Percentiles rank a stretch among this genome's conserved stretches.
phyloP scores from a whole-genome alignment of 92 coral and sea anemone genomes.

The Heliopora coerulea region DNA sequence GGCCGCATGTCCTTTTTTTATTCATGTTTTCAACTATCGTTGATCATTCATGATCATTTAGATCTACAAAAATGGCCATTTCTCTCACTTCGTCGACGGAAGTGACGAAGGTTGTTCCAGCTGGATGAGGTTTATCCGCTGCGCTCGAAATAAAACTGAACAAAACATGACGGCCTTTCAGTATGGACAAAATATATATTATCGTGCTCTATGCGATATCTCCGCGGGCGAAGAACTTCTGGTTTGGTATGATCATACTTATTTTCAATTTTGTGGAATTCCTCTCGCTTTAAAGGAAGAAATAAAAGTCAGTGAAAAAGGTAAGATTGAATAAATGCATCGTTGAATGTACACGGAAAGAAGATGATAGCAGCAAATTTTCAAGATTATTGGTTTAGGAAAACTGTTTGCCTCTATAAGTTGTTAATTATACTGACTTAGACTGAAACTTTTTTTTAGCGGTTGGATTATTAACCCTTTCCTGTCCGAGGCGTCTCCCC shows the following conservation, averaged over 20 bases:
- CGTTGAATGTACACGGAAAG: no score
- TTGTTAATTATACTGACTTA: no score
- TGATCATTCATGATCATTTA: no score
- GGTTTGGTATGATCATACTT: constrained; percentile 89
- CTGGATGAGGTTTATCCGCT: constrained; percentile 98
- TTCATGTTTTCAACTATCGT: no score
- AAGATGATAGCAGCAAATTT: no score
- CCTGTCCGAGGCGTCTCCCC: no score
- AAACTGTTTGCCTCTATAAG: no score
- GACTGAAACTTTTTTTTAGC: no score
- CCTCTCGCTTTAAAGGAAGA: constrained; percentile 55
- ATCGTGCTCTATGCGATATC: constrained; percentile 84
- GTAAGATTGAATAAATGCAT: no score
- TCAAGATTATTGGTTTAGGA: no score
- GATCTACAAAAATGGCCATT: constrained; percentile 73
- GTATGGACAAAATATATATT: constrained; percentile 70
- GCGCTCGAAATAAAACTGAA: constrained; percentile 82
- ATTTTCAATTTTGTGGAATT: constrained; percentile 81
- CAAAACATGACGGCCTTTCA: constrained; percentile 87
- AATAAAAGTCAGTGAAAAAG: constrained; percentile 6
- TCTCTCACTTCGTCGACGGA: constrained; percentile 72
- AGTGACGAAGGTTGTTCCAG: constrained; percentile 82
- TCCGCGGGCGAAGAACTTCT: constrained; percentile 71
- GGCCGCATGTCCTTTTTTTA: no score
- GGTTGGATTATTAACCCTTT: no score